Conservation (phyloP, 2,113 vertebrate species). For the Apodemus speciosus region DNA sequence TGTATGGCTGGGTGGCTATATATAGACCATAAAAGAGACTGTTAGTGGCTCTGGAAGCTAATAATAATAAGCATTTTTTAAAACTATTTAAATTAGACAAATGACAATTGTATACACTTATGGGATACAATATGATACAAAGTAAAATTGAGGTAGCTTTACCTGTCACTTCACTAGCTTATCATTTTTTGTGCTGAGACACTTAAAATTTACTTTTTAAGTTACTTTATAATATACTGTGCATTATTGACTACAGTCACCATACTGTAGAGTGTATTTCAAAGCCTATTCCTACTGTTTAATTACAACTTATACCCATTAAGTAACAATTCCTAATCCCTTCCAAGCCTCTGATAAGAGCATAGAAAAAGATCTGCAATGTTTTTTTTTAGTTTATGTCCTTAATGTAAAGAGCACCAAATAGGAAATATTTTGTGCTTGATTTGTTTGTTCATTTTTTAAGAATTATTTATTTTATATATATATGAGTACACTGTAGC, state of each 20-base stretch:
- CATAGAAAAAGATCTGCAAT: not conserved
- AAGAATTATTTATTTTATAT: too few species aligned
- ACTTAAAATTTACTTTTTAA: slow-evolving; percentile 20
- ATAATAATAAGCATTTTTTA: not conserved
- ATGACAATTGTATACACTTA: not conserved
- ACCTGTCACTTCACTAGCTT: not conserved
- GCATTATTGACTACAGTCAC: not conserved
- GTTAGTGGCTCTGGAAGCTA: not conserved
- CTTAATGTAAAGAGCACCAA: not conserved
- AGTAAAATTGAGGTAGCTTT: not conserved
- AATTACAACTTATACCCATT: not conserved
- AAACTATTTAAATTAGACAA: not conserved
- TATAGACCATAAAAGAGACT: not conserved
- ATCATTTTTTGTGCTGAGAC: not conserved
- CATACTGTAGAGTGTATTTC: not conserved
- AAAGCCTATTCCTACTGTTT: not conserved
- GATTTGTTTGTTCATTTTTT: not conserved
- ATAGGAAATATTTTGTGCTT: slow-evolving; percentile 23
- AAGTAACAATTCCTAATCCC: not conserved
- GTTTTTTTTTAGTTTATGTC: not conserved
- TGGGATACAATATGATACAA: not conserved
- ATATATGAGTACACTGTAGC: too few species aligned
- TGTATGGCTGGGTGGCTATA: slow-evolving; percentile 8
- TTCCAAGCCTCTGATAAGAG: not conserved
- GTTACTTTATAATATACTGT: not conserved